Conservation (phyloP, 2,797 vertebrate species). For the Sphaeramia orbicularis region DNA sequence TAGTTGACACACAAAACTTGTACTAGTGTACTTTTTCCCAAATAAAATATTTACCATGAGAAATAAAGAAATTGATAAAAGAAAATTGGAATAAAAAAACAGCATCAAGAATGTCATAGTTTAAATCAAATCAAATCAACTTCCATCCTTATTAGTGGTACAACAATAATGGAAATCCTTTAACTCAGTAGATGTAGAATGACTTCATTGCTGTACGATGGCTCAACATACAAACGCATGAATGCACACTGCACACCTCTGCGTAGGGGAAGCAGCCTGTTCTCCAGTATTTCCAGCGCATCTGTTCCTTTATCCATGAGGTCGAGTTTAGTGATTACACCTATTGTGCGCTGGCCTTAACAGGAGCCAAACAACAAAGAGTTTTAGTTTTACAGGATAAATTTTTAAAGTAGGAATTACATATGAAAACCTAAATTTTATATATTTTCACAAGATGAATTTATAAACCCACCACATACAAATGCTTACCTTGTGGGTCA, state of each 20-base stretch:
- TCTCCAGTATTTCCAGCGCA: slow-evolving; percentile 91
- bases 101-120: too few species aligned
- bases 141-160: neutral
- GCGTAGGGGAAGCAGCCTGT: slow-evolving; percentile 92
- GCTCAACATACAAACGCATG: slow-evolving; percentile 3
- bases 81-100: too few species aligned
- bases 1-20: too few species aligned
- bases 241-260: slow-evolving; percentile 77
- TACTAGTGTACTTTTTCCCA: too few species aligned
- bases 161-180: slow-evolving; percentile 10
- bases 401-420: neutral
- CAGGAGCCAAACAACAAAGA: too few species aligned
- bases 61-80: too few species aligned
- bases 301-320: slow-evolving; percentile 96
- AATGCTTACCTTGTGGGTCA: slow-evolving; percentile 87
- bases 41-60: too few species aligned
- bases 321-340: slow-evolving; percentile 95
- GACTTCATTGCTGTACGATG: slow-evolving; percentile 1
- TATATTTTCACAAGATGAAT: neutral
- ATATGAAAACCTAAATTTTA: neutral
- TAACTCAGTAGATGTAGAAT: neutral
- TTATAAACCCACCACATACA: neutral
- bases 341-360: slow-evolving; percentile 91
- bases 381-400: too few species aligned
- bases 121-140: too few species aligned